These are phyloP conservation scores for Lepidocolaptes lacrymiger DNA, from an alignment of 2,797 vertebrate species.

Conservation along the genomic window DNA sequence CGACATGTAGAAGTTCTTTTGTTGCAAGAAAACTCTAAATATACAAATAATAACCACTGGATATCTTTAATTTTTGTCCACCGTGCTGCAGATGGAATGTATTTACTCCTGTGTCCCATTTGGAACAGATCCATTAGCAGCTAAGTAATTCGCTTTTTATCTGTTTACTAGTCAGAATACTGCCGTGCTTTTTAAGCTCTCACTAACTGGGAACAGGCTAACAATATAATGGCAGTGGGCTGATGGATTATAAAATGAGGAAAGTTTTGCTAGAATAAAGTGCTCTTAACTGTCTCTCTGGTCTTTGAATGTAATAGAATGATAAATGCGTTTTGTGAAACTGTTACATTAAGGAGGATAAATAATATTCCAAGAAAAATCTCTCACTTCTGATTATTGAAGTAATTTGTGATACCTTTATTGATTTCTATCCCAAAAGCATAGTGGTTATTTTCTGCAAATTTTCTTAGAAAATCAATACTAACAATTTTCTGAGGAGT, in stretches of 20 bases:
- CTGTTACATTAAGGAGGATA: not conserved
- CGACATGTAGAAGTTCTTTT: rapidly evolving
- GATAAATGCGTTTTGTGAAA: not conserved
- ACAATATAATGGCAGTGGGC: not conserved
- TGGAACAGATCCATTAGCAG: conserved; percentile 8
- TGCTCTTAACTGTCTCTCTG: not conserved
- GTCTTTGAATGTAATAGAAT: not conserved
- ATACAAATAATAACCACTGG: not conserved
- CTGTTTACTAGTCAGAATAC: conserved; percentile 11
- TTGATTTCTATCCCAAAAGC: conserved; percentile 1
- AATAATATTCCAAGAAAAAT: conserved; percentile 14
- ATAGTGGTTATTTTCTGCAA: not conserved
- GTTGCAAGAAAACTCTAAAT: not conserved
- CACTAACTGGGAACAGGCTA: not conserved
- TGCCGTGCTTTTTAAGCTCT: conserved; percentile 24
- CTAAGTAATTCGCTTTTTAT: not conserved
- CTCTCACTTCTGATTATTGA: not conserved
- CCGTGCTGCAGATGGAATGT: not conserved
- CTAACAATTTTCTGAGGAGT: conserved; percentile 3
- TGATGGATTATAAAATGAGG: conserved; percentile 1
- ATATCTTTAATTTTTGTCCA: not conserved
- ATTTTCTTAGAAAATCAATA: conserved; percentile 19
- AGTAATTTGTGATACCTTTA: conserved; percentile 15
- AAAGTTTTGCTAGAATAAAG: conserved; percentile 8
- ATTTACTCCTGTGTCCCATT: not conserved